Evolutionary conservation across 2,113 vertebrate species (phyloP).

Genomic region (Leucopsar rothschildi): DNA sequence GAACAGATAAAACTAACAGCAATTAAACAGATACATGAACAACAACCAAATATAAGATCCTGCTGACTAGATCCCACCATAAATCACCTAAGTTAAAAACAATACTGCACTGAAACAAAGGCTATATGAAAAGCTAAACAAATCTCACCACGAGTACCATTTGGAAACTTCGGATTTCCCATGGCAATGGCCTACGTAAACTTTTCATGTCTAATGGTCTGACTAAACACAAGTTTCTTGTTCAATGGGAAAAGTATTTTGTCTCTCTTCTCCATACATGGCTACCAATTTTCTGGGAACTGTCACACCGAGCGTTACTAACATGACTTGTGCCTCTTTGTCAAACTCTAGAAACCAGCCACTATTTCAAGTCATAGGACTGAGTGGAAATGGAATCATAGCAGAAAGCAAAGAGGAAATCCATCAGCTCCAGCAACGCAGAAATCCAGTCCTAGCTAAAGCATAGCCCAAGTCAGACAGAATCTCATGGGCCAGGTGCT

Average conservation of each 20-base stretch:
- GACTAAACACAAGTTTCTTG: not conserved
- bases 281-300: not conserved
- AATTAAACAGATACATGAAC: not conserved
- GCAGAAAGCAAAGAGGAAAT: not conserved
- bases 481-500: not conserved
- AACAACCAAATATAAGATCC: not conserved
- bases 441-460: not conserved
- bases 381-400: not conserved
- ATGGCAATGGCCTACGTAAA: not conserved
- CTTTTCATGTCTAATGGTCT: not conserved
- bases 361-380: not conserved
- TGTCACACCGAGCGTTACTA: not conserved
- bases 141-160: not conserved
- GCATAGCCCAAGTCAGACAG: not conserved
- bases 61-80: not conserved
- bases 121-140: not conserved
- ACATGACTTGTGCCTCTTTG: not conserved
- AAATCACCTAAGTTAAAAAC: not conserved
- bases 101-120: not conserved
- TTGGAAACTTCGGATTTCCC: not conserved
- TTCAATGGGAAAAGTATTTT: not conserved
- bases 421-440: not conserved
- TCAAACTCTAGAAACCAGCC: not conserved
- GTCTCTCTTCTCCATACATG: not conserved
- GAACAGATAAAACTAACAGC: not conserved